Evolutionary conservation across 35 echinoderm and acorn worm species (phyloP).

Genomic region (Diadema setosum): DNA sequence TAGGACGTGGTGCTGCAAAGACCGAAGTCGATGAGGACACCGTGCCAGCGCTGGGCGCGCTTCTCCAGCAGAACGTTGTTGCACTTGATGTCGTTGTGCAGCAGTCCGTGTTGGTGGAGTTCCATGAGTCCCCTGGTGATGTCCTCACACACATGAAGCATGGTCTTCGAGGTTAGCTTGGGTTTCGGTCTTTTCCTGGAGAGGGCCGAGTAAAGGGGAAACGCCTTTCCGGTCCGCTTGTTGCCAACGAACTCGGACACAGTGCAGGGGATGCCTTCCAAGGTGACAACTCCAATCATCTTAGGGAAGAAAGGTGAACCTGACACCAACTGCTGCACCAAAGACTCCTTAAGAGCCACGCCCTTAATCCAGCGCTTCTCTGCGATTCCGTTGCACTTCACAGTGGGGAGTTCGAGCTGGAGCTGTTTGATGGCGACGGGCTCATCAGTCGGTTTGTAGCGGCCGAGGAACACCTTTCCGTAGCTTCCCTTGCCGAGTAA

Average conservation of each 20-base stretch:
- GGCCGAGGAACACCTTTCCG: neutral
- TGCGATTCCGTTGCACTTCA: neutral
- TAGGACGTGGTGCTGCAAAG: neutral
- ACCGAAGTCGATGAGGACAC: neutral
- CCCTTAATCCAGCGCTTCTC: neutral
- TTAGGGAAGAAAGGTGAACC: neutral
- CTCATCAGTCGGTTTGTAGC: neutral
- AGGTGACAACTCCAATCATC: neutral
- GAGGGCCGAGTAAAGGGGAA: neutral
- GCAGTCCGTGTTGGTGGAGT: neutral
- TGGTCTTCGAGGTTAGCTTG: neutral
- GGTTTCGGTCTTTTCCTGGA: neutral
- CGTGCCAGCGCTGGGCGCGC: neutral
- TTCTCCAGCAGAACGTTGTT: neutral
- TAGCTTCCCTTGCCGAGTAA: neutral
- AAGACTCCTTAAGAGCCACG: neutral
- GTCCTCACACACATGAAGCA: neutral
- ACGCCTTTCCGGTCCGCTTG: neutral
- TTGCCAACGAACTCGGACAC: neutral
- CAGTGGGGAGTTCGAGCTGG: neutral
- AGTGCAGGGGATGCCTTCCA: neutral
- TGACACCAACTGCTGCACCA: neutral
- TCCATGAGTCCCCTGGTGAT: neutral
- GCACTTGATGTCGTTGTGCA: conserved; percentile 5
- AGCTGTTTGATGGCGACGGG: neutral